Percentiles rank a stretch among this genome's conserved stretches.
Conservation (phyloP, 2,797 vertebrate species). For the Rhinichthys osculus region DNA sequence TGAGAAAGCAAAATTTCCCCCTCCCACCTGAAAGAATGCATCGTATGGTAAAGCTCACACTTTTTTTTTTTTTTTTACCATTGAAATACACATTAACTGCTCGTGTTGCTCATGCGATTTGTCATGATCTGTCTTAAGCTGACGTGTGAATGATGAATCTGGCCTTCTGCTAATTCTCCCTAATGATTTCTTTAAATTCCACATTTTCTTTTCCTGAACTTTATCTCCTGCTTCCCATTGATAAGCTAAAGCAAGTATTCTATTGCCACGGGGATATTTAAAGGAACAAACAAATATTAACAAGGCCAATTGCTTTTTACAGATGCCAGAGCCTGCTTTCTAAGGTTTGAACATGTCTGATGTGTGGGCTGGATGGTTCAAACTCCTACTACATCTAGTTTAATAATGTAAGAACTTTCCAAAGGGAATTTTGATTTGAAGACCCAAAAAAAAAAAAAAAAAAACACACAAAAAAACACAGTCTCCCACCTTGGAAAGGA, state of each 20-base stretch:
- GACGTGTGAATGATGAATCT: background rate
- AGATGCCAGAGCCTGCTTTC: background rate
- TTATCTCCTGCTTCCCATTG: slow-evolving; percentile 6
- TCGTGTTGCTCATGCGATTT: slow-evolving; percentile 64
- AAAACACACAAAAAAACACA: too few relatives aligned
- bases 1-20: slow-evolving; percentile 4
- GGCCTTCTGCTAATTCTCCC: background rate
- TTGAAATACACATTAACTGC: slow-evolving; percentile 8
- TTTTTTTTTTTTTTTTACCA: background rate
- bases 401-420: background rate
- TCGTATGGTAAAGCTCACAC: slow-evolving; percentile 27
- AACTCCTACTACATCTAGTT: background rate
- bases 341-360: background rate
- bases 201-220: slow-evolving; percentile 4
- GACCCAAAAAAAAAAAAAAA: background rate
- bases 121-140: slow-evolving; percentile 57
- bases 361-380: background rate
- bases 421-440: background rate
- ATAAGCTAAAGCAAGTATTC: background rate
- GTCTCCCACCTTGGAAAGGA: background rate
- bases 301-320: background rate
- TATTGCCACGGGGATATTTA: background rate
- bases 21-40: slow-evolving; percentile 8
- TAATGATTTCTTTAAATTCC: slow-evolving; percentile 10
- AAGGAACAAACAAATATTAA: background rate